phyloP scores from a whole-genome alignment of 2,113 vertebrate species.

The Sarotherodon lohbergeri region DNA sequence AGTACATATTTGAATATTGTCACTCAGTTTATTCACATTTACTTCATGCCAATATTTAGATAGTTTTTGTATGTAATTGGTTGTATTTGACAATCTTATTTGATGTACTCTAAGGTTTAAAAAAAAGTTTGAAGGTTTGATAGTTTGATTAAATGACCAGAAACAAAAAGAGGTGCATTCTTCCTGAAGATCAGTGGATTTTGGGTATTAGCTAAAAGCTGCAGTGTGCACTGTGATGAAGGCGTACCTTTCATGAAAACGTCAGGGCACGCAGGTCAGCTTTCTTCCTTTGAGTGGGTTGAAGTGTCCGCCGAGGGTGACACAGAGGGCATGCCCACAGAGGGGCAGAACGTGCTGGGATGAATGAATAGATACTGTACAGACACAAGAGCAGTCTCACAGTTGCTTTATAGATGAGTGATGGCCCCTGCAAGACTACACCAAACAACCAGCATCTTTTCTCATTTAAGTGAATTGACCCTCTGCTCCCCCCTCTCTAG shows the following conservation, averaged over 20 bases:
- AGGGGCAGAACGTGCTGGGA: conserved; percentile 6
- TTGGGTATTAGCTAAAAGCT: not conserved
- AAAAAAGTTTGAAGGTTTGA: conserved; percentile 42
- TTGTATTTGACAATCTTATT: conserved; percentile 77
- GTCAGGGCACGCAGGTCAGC: conserved; percentile 1
- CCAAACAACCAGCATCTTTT: conserved; percentile 44
- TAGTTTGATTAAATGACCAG: conserved; percentile 56
- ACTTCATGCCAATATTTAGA: conserved; percentile 61
- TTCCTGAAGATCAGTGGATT: not conserved
- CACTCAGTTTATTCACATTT: conserved; percentile 53
- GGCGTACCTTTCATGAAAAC: not conserved
- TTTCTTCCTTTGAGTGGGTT: conserved; percentile 11
- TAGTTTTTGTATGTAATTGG: conserved; percentile 61
- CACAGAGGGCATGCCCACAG: conserved; percentile 51
- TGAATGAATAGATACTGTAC: conserved; percentile 41
- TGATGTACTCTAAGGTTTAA: conserved; percentile 41
- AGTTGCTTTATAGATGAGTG: conserved; percentile 48
- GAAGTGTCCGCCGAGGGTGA: conserved; percentile 49
- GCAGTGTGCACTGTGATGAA: not conserved
- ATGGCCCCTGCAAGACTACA: conserved; percentile 60
- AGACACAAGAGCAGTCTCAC: conserved; percentile 44
- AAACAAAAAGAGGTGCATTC: not conserved
- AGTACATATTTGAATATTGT: conserved; percentile 55
- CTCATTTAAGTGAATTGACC: conserved; percentile 46
- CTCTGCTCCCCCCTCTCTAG: not conserved